These are phyloP conservation scores for Lypha dubia DNA, from an alignment of 2,888 invertebrate species.

Conservation along the genomic window DNA sequence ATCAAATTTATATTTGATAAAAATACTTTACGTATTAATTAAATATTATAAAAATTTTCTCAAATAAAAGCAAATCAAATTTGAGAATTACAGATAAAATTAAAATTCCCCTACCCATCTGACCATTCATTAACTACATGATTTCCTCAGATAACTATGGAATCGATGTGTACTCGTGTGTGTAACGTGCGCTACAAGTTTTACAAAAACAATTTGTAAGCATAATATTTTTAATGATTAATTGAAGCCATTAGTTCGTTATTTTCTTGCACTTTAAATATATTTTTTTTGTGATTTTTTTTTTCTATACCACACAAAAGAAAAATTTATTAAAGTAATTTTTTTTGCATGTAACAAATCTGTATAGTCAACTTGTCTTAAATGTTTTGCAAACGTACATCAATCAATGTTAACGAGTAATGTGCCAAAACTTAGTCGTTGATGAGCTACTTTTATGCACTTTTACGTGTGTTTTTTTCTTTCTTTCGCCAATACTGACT, in stretches of 20 bases:
- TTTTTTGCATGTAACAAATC: conserved; percentile 19
- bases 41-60: too few species aligned
- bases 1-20: too few species aligned
- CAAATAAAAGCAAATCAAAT: too few species aligned
- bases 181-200: neutral
- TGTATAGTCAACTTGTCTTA: conserved; percentile 31
- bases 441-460: conserved; percentile 73
- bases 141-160: too few species aligned
- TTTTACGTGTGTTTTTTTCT: conserved; percentile 56
- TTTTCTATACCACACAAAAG: conserved; percentile 37
- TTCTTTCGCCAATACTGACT: conserved; percentile 13
- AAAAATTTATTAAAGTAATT: conserved; percentile 47
- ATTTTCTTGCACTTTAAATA: conserved; percentile 62
- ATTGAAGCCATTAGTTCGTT: conserved; percentile 65
- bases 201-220: neutral
- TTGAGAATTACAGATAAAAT: too few species aligned
- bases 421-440: conserved; percentile 72
- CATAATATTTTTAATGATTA: conserved; percentile 55
- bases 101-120: neutral
- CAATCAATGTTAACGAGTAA: conserved; percentile 71
- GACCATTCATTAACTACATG: neutral
- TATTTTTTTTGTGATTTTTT: neutral
- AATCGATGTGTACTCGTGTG: neutral
- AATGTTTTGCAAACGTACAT: conserved; percentile 59
- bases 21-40: too few species aligned